A percentile compares a stretch with the other conserved stretches of the same genome.
Conservation (phyloP, 2,888 invertebrate genomes). For the Drosophila stalkeri region DNA sequence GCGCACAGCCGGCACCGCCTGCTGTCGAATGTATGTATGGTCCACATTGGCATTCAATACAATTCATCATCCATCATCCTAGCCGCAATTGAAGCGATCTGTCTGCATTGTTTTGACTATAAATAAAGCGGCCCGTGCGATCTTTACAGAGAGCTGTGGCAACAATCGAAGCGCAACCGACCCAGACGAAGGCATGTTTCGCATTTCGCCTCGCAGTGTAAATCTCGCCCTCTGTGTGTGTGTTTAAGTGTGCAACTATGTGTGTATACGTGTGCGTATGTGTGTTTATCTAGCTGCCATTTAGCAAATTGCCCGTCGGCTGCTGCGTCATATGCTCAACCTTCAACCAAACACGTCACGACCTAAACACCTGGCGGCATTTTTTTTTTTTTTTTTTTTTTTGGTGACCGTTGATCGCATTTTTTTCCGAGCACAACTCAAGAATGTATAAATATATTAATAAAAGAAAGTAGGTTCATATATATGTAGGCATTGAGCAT, state of each 20-base stretch:
- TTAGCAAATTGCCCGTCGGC: constrained; percentile 24
- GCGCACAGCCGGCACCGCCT: background rate
- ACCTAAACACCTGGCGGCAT: constrained; percentile 69
- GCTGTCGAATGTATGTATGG: constrained; percentile 4
- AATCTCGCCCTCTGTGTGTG: background rate
- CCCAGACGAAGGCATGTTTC: constrained; percentile 35
- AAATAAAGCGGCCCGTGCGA: constrained; percentile 60
- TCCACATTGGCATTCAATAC: constrained; percentile 18
- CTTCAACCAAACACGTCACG: constrained; percentile 60
- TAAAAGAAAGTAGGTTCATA: background rate
- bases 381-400: constrained; percentile 13
- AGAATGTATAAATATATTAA: constrained; percentile 2
- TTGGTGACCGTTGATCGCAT: constrained; percentile 35
- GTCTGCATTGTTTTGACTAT: constrained; percentile 75
- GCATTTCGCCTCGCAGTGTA: constrained; percentile 6
- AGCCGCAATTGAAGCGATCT: constrained; percentile 73
- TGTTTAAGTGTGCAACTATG: background rate
- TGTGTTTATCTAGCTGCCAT: constrained; percentile 46
- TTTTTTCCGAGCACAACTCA: constrained; percentile 12
- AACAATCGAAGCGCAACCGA: constrained; percentile 40
- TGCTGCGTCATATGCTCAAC: constrained; percentile 30
- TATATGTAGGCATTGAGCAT: background rate
- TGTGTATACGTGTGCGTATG: background rate
- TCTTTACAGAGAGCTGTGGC: constrained; percentile 32
- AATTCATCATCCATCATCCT: constrained; percentile 59